Percentiles rank a stretch among this genome's conserved stretches.
Conservation (phyloP, 1,140 invertebrate species). For the Drosophila obscura region DNA sequence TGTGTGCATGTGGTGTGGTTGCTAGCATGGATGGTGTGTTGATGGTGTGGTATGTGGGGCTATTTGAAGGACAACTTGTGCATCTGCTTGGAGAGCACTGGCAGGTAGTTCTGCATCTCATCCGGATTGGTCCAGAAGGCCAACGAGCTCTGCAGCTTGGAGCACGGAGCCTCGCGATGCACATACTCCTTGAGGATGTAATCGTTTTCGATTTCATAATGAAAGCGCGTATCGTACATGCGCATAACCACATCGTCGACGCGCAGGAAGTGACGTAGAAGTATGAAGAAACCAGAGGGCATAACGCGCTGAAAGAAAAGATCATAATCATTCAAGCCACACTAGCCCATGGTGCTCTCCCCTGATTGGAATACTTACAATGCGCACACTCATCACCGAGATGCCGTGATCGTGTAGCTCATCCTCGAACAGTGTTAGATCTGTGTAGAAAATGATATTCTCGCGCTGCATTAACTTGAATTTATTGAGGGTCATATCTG, state of each 20-base stretch:
- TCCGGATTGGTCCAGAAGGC: slow-evolving; percentile 85
- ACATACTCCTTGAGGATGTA: slow-evolving; percentile 92
- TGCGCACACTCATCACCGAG: slow-evolving; percentile 95
- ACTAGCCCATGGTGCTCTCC: too few species aligned
- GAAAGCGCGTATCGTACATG: slow-evolving; percentile 96
- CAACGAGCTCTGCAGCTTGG: slow-evolving; percentile 82
- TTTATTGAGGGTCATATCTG: slow-evolving; percentile 93
- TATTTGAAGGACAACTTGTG: slow-evolving; percentile 84
- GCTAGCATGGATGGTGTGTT: too few species aligned
- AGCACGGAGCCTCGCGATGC: slow-evolving; percentile 88
- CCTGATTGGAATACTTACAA: slow-evolving; percentile 88
- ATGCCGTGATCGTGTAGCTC: slow-evolving; percentile 99
- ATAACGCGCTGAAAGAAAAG: slow-evolving; percentile 92
- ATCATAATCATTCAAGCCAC: too few species aligned
- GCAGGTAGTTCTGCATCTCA: slow-evolving; percentile 85
- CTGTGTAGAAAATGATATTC: slow-evolving; percentile 97
- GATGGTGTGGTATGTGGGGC: background rate
- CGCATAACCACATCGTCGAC: slow-evolving; percentile 96
- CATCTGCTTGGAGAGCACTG: slow-evolving; percentile 83
- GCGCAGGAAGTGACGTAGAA: slow-evolving; percentile 95
- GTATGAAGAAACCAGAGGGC: slow-evolving; percentile 96
- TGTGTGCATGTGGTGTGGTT: too few species aligned
- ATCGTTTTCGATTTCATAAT: slow-evolving; percentile 91
- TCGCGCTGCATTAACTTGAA: slow-evolving; percentile 95
- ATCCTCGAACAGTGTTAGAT: slow-evolving; percentile 98